phyloP scores from a whole-genome alignment of 2,888 invertebrate species.

The Eilema depressum region DNA sequence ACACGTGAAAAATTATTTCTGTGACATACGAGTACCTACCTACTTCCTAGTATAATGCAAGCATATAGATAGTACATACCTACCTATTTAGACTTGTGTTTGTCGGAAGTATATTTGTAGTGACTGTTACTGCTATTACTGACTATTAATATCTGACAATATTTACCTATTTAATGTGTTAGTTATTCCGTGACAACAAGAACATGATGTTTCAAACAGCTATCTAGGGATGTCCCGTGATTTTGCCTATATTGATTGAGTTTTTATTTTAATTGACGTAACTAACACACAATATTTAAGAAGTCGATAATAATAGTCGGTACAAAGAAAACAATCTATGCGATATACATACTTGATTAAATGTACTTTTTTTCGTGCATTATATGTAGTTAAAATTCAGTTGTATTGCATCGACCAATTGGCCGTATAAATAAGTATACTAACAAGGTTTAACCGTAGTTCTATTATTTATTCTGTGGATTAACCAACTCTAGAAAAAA shows the following conservation, averaged over 20 bases:
- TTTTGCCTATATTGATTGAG: neutral
- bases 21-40: no score
- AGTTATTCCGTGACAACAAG: slow-evolving; percentile 15
- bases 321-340: no score
- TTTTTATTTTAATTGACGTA: neutral
- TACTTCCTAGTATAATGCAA: neutral
- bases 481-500: no score
- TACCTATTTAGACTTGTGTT: neutral
- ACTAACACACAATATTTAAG: neutral
- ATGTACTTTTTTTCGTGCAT: no score
- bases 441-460: no score
- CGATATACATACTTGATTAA: no score
- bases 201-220: neutral
- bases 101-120: slow-evolving; percentile 10
- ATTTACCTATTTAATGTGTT: slow-evolving; percentile 23
- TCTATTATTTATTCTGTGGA: no score
- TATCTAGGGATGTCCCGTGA: neutral
- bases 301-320: neutral
- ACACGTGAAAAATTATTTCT: neutral
- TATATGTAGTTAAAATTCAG: no score
- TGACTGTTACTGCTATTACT: slow-evolving; percentile 3
- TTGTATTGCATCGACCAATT: no score
- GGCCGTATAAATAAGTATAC: no score
- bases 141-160: slow-evolving; percentile 10
- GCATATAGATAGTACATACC: neutral